Evolutionary conservation across 2,113 vertebrate species (phyloP), one percentile per base, ranked within the genome.

Genomic region (Pardalotus punctatus): DNA sequence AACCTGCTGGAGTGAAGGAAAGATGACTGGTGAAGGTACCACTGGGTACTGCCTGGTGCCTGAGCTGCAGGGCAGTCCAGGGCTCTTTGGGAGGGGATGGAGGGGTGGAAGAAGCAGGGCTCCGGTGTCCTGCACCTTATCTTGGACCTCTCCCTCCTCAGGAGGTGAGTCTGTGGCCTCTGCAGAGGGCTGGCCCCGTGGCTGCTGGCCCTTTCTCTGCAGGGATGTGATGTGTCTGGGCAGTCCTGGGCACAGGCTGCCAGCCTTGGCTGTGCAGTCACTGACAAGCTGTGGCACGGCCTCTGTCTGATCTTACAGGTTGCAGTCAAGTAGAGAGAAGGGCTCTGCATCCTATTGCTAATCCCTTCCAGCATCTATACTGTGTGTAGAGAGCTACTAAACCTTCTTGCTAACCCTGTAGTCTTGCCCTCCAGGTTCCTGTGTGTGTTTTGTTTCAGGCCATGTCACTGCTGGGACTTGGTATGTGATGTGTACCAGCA

Each of bases 361-460:
- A 88, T 90, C 38, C n/a, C 5, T 21, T 92, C 67, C 53, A 82
- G 54, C 48, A 69, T 42, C 61, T 74, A 1, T 50, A 35, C 42
- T 70, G 21, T 1, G 3, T 79, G 70, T 84, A 77, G 42, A 79
- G 38, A 93, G 40, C 86, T 88, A 81, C 90, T 93, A 88, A 95
- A 90, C 60, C 23, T 94, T 83, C 38, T 58, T 88, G 64, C 88
- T 96, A 88, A 94, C 80, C 56, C 35, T 42, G 13, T 58, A 70
- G 42, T 79, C 53, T 33, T 85, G 64, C 50, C 40, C 65, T 95
- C 33, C 35, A 57, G 35, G 27, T 67, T 81, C 20, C 64, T 53
- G 5, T 74, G 73, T 53, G 61, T 5, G 2, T 65, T 35, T 51
- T 85, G 2, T 70, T 85, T 86, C 58, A 47, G 73, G 56, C n/a